phyloP scores from a whole-genome alignment of 2,888 invertebrate genomes.

The Pyrochroa serraticornis region DNA sequence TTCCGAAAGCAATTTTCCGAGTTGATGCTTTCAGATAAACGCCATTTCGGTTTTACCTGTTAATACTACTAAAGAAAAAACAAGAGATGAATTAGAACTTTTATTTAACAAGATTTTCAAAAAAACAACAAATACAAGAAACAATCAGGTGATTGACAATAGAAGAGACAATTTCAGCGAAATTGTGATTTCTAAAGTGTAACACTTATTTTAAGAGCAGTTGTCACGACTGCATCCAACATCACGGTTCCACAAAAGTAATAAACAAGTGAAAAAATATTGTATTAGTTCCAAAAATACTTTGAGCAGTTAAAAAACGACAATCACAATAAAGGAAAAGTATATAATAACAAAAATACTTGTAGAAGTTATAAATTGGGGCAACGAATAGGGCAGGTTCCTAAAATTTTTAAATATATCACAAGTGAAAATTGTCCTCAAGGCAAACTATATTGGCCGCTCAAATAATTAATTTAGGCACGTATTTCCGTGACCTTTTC shows the following conservation, averaged over 20 bases:
- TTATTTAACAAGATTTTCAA: slow-evolving; percentile 17
- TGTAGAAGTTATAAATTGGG: not conserved
- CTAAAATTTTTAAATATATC: not conserved
- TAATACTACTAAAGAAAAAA: not conserved
- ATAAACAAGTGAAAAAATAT: no score
- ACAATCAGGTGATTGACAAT: slow-evolving; percentile 23
- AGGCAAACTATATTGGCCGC: slow-evolving; percentile 3
- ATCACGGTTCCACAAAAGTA: slow-evolving; percentile 15
- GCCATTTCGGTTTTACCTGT: no score
- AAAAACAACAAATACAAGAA: slow-evolving; percentile 12
- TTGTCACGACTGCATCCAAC: not conserved
- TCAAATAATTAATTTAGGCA: slow-evolving; percentile 5
- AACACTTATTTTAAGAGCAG: no score
- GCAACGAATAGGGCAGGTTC: slow-evolving; percentile 6
- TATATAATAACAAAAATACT: no score
- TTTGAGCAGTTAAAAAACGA: no score
- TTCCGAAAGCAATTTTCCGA: slow-evolving; percentile 20
- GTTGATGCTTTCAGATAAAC: no score
- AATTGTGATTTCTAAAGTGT: slow-evolving; percentile 1
- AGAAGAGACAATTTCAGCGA: slow-evolving; percentile 11
- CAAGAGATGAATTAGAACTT: slow-evolving; percentile 10
- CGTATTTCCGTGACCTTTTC: slow-evolving; percentile 1
- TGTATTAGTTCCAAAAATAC: no score
- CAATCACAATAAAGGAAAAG: no score
- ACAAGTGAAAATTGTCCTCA: slow-evolving; percentile 1